Evolutionary conservation across 2,888 invertebrate genomes (phyloP), one percentile per base, ranked within the genome.

Genomic region (Nemurella pictetii): DNA sequence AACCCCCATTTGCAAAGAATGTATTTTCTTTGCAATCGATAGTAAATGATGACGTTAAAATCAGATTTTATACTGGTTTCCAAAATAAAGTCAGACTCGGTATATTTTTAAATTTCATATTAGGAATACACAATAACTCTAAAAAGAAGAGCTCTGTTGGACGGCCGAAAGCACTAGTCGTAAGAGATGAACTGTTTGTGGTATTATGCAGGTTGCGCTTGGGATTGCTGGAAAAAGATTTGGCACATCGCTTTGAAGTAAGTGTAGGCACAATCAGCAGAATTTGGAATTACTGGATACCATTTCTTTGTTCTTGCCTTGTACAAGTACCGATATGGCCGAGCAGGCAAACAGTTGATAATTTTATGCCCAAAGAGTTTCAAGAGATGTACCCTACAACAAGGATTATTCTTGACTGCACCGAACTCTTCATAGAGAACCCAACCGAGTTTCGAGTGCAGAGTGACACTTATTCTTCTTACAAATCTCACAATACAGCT

Each of bases 361-460:
- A 86, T 85, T 86, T n/a, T n/a, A n/a, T n/a, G n/a, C n/a, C n/a
- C n/a, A n/a, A n/a, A n/a, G n/a, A n/a, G n/a, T n/a, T n/a, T n/a
- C n/a, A n/a, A n/a, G n/a, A n/a, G n/a, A n/a, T n/a, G n/a, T n/a
- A n/a, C n/a, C n/a, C n/a, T n/a, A n/a, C n/a, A n/a, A n/a, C n/a
- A n/a, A n/a, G n/a, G n/a, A n/a, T n/a, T n/a, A n/a, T n/a, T n/a
- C n/a, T n/a, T n/a, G n/a, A n/a, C n/a, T n/a, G n/a, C n/a, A n/a
- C n/a, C n/a, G n/a, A n/a, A n/a, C n/a, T n/a, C n/a, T 83, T 82
- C 30, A 86, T 86, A n/a, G 85, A 87, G 80, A 85, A 84, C 36
- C 86, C 87, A 0, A 27, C 80, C 25, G 72, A 85, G 73, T 82
- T 84, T 32, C 28, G 32, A 4, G 12, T 85, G 7, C 85, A n/a